Conservation (phyloP, 2,113 vertebrate species). For the Ceyx cyanopectus region DNA sequence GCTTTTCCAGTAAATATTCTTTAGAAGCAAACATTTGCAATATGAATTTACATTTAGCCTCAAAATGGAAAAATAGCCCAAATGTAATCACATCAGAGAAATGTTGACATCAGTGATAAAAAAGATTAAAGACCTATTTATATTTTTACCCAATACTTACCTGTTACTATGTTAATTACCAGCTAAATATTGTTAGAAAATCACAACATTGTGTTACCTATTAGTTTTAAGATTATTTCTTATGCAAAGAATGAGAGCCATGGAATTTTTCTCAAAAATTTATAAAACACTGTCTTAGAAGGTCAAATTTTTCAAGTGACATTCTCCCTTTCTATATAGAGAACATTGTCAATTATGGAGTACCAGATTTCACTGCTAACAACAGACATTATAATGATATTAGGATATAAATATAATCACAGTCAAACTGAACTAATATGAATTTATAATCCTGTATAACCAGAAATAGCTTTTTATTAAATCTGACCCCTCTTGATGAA, state of each 20-base stretch:
- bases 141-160: background rate
- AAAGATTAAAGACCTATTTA: background rate
- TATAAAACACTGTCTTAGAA: background rate
- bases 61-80: background rate
- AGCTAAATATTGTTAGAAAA: background rate
- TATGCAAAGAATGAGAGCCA: background rate
- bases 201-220: background rate
- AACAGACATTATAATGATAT: background rate
- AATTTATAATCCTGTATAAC: background rate
- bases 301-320: background rate
- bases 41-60: conserved; percentile 28
- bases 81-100: background rate
- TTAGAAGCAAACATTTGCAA: conserved; percentile 5
- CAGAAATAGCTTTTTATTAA: background rate
- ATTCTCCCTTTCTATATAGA: background rate
- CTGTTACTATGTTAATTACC: background rate
- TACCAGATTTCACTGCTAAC: background rate
- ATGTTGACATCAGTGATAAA: background rate
- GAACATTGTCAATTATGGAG: background rate
- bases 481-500: background rate
- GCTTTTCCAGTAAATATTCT: conserved; percentile 27
- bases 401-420: background rate
- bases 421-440: background rate
- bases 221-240: background rate
- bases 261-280: background rate